phyloP scores from a whole-genome alignment of 2,888 invertebrate species.

The Papilio gigon region DNA sequence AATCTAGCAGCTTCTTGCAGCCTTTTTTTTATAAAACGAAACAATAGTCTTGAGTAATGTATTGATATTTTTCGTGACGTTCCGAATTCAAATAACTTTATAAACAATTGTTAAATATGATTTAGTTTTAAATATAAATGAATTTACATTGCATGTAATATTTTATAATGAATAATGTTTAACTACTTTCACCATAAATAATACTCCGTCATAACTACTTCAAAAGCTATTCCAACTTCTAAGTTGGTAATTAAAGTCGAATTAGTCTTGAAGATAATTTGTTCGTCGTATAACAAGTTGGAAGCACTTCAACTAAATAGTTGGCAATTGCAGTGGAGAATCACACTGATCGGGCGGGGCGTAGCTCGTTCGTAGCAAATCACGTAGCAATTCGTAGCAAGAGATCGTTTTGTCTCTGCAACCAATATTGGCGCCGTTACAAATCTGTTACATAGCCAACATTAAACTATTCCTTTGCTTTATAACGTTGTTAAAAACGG shows the following conservation, averaged over 20 bases:
- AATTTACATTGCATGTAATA: too few species aligned
- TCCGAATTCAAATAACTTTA: too few species aligned
- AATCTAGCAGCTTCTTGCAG: too few species aligned
- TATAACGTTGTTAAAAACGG: not conserved
- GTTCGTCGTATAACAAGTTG: slow-evolving; percentile 19
- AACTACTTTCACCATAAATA: not conserved
- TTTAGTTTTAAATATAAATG: too few species aligned
- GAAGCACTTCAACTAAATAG: slow-evolving; percentile 24
- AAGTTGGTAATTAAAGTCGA: slow-evolving; percentile 10
- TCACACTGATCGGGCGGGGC: slow-evolving; percentile 32
- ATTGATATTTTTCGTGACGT: too few species aligned
- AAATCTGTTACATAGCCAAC: slow-evolving; percentile 10
- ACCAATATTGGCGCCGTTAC: slow-evolving; percentile 25
- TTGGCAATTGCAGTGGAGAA: slow-evolving; percentile 26
- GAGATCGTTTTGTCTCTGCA: slow-evolving; percentile 33
- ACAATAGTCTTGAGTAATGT: too few species aligned
- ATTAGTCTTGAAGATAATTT: slow-evolving; percentile 2
- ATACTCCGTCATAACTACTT: not conserved
- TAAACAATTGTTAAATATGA: too few species aligned
- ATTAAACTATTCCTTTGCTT: slow-evolving; percentile 1
- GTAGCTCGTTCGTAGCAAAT: slow-evolving; percentile 30
- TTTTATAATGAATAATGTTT: not conserved
- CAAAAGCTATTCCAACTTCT: slow-evolving; percentile 9
- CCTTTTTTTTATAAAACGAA: too few species aligned
- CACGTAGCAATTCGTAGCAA: slow-evolving; percentile 17